These are phyloP conservation scores for Didymodactylos carnosus DNA, from an alignment of 2,888 invertebrate genomes.

Conservation along the genomic window DNA sequence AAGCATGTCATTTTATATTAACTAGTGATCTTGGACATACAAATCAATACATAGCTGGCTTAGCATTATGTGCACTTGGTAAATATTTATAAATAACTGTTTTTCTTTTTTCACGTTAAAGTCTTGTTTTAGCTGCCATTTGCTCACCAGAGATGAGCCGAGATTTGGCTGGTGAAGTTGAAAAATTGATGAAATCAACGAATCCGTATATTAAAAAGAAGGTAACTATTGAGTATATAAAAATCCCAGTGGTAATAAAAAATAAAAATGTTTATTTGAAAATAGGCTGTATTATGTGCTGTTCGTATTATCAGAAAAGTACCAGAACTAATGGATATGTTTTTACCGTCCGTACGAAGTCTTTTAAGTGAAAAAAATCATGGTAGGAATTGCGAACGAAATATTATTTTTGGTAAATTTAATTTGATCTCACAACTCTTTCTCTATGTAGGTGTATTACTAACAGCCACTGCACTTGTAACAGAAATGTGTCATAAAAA, in stretches of 20 bases:
- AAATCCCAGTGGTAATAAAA: too few species aligned
- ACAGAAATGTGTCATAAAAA: constrained; percentile 99
- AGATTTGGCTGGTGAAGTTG: constrained; percentile 91
- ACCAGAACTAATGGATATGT: constrained; percentile 99
- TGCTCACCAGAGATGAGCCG: constrained; percentile 98
- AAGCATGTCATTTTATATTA: constrained; percentile 18
- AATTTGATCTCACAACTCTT: too few species aligned
- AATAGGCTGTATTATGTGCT: constrained; percentile 54
- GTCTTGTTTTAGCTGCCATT: too few species aligned
- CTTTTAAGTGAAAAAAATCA: constrained; percentile 95
- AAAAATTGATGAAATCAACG: constrained; percentile 86
- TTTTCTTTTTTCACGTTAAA: too few species aligned
- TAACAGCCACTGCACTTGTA: constrained; percentile 89
- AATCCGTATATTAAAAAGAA: constrained; percentile 98
- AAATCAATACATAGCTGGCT: constrained; percentile 89
- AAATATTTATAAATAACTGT: too few species aligned
- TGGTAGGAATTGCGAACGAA: constrained; percentile 35
- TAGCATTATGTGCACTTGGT: constrained; percentile 91
- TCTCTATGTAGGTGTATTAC: constrained; percentile 55
- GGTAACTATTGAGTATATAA: constrained; percentile 19
- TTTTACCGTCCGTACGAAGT: constrained; percentile 83
- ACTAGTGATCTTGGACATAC: constrained; percentile 85
- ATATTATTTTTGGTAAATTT: too few species aligned
- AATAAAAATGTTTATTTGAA: not conserved
- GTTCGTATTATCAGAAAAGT: constrained; percentile 82